Evolutionary conservation across 2,888 invertebrate species (phyloP).

Genomic region (Agonopterix subpropinquella): DNA sequence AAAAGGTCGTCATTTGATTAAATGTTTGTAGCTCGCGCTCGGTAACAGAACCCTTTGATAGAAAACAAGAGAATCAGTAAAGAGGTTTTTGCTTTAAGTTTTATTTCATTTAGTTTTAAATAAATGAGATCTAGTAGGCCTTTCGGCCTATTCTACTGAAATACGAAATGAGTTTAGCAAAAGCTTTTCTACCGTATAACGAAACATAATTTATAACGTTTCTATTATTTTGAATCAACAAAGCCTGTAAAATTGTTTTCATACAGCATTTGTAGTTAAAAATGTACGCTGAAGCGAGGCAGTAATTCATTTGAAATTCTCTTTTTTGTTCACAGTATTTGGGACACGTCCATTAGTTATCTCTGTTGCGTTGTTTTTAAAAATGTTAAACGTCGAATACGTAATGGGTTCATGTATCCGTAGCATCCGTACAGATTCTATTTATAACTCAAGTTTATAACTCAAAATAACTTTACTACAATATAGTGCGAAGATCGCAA

Average conservation of each 20-base stretch:
- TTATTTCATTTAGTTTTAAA: constrained; percentile 4
- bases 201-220: constrained; percentile 3
- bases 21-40: too few relatives aligned
- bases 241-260: constrained; percentile 24
- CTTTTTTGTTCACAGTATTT: constrained; percentile 27
- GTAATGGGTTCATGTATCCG: neutral
- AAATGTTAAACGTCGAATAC: constrained; percentile 4
- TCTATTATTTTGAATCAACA: constrained; percentile 22
- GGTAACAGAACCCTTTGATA: too few relatives aligned
- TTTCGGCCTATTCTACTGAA: constrained; percentile 18
- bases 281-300: constrained; percentile 7
- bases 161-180: constrained; percentile 31
- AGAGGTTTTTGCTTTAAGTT: too few relatives aligned
- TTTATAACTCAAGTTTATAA: too few relatives aligned
- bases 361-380: constrained; percentile 7
- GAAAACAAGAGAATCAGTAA: too few relatives aligned
- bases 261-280: constrained; percentile 3
- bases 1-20: too few relatives aligned
- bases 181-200: constrained; percentile 27
- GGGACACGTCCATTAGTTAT: constrained; percentile 34
- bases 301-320: constrained; percentile 25
- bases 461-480: too few relatives aligned
- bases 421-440: too few relatives aligned
- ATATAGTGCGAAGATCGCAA: too few relatives aligned
- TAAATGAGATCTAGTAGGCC: constrained; percentile 2